phyloP scores from a whole-genome alignment of 2,888 invertebrate genomes.

The Malacosoma neustria region DNA sequence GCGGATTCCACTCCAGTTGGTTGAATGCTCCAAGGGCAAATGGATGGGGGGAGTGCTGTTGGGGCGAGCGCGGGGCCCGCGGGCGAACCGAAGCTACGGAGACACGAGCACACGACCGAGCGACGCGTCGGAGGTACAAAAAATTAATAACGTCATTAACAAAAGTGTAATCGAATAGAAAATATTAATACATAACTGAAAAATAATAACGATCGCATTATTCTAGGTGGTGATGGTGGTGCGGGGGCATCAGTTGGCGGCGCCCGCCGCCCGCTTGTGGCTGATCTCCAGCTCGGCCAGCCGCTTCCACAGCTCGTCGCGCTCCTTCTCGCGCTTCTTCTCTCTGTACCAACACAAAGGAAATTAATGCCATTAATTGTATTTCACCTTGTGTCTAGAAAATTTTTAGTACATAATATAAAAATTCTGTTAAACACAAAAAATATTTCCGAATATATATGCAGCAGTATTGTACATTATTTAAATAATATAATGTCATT shows the following conservation, averaged over 20 bases:
- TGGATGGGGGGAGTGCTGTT: slow-evolving; percentile 17
- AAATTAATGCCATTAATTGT: no score
- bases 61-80: slow-evolving; percentile 20
- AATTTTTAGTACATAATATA: no score
- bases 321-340: slow-evolving; percentile 97
- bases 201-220: slow-evolving; percentile 62
- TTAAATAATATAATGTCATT: no score
- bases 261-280: slow-evolving; percentile 66
- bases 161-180: slow-evolving; percentile 70
- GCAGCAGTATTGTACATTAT: no score
- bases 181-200: slow-evolving; percentile 66
- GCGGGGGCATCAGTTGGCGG: slow-evolving; percentile 72
- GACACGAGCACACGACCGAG: slow-evolving; percentile 29
- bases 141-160: slow-evolving; percentile 68
- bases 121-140: slow-evolving; percentile 53
- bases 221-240: slow-evolving; percentile 36
- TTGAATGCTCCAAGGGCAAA: no score
- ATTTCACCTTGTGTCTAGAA: no score
- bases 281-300: slow-evolving; percentile 91
- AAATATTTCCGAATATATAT: no score
- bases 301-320: slow-evolving; percentile 97
- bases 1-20: no score
- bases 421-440: no score
- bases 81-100: slow-evolving; percentile 31
- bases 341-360: no score